phyloP scores from a whole-genome alignment of 2,113 vertebrate genomes.

The Nematolebias whitei region DNA sequence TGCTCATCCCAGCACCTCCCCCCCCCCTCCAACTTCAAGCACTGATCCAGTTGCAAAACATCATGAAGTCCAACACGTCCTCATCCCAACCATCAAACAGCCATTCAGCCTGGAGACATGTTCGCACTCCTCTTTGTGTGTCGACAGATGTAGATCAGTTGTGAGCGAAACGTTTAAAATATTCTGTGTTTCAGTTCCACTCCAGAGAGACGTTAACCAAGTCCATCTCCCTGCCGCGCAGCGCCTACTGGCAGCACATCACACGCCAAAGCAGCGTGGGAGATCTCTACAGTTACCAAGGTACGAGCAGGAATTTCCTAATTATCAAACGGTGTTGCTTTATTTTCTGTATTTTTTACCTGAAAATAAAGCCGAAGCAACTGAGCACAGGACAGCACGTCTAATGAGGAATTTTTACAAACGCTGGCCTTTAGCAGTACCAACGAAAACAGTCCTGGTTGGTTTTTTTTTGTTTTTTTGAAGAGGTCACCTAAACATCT shows the following conservation, averaged over 20 bases:
- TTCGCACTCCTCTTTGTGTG: slow-evolving; percentile 17
- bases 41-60: background rate
- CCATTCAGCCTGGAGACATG: slow-evolving; percentile 14
- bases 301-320: slow-evolving; percentile 74
- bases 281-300: slow-evolving; percentile 98
- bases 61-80: slow-evolving; percentile 17
- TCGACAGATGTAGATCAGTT: slow-evolving; percentile 24
- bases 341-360: slow-evolving; percentile 29
- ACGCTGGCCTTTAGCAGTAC: background rate
- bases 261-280: slow-evolving; percentile 96
- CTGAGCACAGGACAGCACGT: background rate
- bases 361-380: slow-evolving; percentile 4
- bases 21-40: too few species aligned
- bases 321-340: slow-evolving; percentile 31
- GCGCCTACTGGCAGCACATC: slow-evolving; percentile 98
- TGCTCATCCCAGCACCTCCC: too few species aligned
- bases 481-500: background rate
- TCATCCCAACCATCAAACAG: slow-evolving; percentile 16
- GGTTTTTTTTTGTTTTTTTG: background rate
- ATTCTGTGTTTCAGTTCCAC: slow-evolving; percentile 86
- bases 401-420: slow-evolving; percentile 14
- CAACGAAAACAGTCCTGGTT: background rate
- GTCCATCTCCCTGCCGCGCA: slow-evolving; percentile 96
- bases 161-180: slow-evolving; percentile 22
- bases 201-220: slow-evolving; percentile 92